Base-by-base conservation (phyloP, 2,797 vertebrate species). In the Pseudopleuronectes americanus region DNA sequence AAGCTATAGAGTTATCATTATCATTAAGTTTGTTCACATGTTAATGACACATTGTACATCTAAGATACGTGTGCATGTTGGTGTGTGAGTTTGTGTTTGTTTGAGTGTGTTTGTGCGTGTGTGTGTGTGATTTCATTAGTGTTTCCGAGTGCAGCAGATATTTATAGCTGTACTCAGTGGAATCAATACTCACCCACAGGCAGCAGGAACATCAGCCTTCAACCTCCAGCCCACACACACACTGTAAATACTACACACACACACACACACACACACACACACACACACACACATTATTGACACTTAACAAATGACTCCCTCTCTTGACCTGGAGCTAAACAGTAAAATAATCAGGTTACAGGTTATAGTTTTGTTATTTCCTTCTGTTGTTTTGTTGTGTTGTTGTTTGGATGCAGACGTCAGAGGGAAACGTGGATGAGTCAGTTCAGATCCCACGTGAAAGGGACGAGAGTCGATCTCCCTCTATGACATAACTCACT, bases 121-220 rank as follows among this genome's bases (percentile, higher is more conserved):
- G 54, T 68, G 53, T 69, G 71, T 70, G 43, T 64, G 8, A 19
- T 45, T 31, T 72, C 28, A 69, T 66, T 2, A 48, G 49, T 57
- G 71, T 76, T 73, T 84, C 69, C 41, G 21, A n/a, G 68, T 23
- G 10, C 54, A 2, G 59, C 71, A 57, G 57, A 80, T 77, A 83
- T 84, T 79, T 80, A 66, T 83, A 83, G 60, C 66, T 45, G 10
- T 13, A 19, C 54, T 75, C 19, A 3, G 4, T 57, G 53, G 60
- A 81, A 79, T 87, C 78, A 65, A 87, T 79, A 57, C 2, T 49
- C 1, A 55, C 70, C 85, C 19, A 0, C 4, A 2, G 59, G 82
- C 75, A 68, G 48, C 33, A 77, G 17, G 80, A 72, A 68, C 28
- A 63, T 62, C 26, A 6, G 59, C 43, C 67, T 17, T 74, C 62